Base-by-base conservation (phyloP, 2,888 invertebrate genomes). In the Drosophila planitibia region DNA sequence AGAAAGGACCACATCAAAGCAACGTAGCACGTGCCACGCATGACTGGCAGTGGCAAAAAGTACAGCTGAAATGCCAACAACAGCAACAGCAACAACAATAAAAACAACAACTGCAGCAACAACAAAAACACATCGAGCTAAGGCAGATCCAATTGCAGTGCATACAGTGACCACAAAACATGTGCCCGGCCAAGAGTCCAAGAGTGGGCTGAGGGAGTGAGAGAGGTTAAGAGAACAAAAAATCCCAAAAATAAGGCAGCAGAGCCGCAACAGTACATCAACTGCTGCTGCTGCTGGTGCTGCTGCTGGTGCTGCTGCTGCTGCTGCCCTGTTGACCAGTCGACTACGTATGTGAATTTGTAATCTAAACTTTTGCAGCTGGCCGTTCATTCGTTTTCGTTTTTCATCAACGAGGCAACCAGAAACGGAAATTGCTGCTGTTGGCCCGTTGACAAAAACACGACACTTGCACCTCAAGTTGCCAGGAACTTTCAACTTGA, bases 341-440 rank as follows among this genome's bases (percentile, higher is more conserved):
- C 58, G 67, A 37, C 57, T 79, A 83, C 81, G 85, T 83, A 87
- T 85, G 85, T 85, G 85, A 87, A 85, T 87, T 85, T 87, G 85
- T 87, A 85, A 87, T 86, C 85, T 85, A 87, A 86, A 86, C 85
- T 86, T 86, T 85, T 85, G 76, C 57, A 79, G 74, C 83, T 77
- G 69, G 74, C 79, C 86, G 71, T 74, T 81, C 57, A 61, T 71
- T 85, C 80, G 68, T 53, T 25, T 47, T 47, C 47, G 47, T 68
- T 49, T 68, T 70, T 53, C 83, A 82, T 83, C 82, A 88, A 73
- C 72, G 79, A 63, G 76, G 78, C 73, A 83, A 78, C 77, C 86
- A 89, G 89, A 87, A 89, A 86, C 89, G 87, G 87, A 87, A 87
- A 87, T 89, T 89, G 89, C 83, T 88, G 82, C 89, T 87, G 85